Evolutionary conservation across 2,113 vertebrate species (phyloP), one percentile per base, ranked within the genome.

Genomic region (Micromys minutus): DNA sequence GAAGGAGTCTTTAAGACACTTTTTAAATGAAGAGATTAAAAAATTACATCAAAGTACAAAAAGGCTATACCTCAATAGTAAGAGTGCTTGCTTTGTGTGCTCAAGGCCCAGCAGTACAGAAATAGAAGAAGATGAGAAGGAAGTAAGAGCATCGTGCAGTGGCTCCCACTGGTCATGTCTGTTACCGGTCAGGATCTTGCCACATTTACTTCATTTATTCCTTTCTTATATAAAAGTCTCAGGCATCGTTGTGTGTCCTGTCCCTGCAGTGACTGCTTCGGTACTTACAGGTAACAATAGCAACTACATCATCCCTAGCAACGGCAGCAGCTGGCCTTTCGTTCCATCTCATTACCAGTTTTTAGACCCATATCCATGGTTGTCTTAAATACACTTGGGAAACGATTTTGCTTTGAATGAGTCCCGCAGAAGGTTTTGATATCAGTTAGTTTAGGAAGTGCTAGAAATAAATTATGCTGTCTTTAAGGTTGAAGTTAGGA

Each of bases 381-480:
- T 91, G 39, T 91, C 29, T 71, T 69, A 77, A 50, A 92, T 86
- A 17, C 36, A 21, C 24, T 81, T 61, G 39, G 26, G 29, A 65
- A 29, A 15, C 75, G 63, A 21, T 74, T 88, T 45, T 85, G 0
- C 87, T 93, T 63, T 89, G 84, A 76, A 63, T 21, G 79, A 59
- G 11, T 63, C 57, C 5, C 72, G 94, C 47, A 52, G 55, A 15
- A 84, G 81, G 67, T 75, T 91, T 67, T 76, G 21, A 69, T 59
- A 31, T 93, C 75, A 67, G 13, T 67, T 93, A 65, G 52, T 92
- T 94, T 83, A 55, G 61, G 63, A 95, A 84, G 75, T 50, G 94
- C 45, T 90, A 65, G 74, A 80, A 91, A 72, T 85, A 67, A n/a
- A 87, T 87, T 90, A 42, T 87, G 50, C 42, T 76, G 84, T 31